These are phyloP conservation scores for Chrysotoxum bicinctum DNA, from an alignment of 2,888 invertebrate species.

Conservation along the genomic window DNA sequence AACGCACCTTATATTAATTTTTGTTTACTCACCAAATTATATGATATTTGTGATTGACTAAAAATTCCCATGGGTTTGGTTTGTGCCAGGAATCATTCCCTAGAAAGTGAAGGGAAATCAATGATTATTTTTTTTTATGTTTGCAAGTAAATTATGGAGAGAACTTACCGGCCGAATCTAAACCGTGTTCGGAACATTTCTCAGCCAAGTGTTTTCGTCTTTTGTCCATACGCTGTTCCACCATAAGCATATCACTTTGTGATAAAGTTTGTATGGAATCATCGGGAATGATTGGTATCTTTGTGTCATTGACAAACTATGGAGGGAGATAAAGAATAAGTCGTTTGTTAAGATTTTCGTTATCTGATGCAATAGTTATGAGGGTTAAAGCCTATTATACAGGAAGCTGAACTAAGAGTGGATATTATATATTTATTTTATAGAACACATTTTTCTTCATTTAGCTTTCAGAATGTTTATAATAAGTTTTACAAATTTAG, in stretches of 20 bases:
- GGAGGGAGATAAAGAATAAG: conserved; percentile 24
- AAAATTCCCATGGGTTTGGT: conserved; percentile 93
- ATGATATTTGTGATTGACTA: conserved; percentile 90
- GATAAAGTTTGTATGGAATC: conserved; percentile 80
- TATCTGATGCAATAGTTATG: background rate
- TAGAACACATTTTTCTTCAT: background rate
- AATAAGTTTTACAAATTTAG: no score
- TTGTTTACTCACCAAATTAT: conserved; percentile 86
- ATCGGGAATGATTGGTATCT: conserved; percentile 80
- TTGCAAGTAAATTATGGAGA: background rate
- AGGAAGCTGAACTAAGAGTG: background rate
- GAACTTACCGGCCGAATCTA: conserved; percentile 79
- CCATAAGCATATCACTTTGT: conserved; percentile 80
- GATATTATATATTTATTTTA: background rate
- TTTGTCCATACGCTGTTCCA: conserved; percentile 81
- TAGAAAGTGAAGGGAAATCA: conserved; percentile 54
- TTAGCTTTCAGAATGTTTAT: background rate
- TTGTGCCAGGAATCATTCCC: conserved; percentile 82
- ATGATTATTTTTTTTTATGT: background rate
- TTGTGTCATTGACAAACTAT: conserved; percentile 81
- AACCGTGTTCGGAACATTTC: conserved; percentile 80
- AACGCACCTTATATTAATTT: no score
- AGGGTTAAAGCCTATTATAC: background rate
- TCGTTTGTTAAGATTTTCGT: background rate
- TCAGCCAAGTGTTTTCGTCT: conserved; percentile 79